Evolutionary conservation across 2,888 invertebrate genomes (phyloP), one percentile per base, ranked within the genome.

Genomic region (Acleris laterana): DNA sequence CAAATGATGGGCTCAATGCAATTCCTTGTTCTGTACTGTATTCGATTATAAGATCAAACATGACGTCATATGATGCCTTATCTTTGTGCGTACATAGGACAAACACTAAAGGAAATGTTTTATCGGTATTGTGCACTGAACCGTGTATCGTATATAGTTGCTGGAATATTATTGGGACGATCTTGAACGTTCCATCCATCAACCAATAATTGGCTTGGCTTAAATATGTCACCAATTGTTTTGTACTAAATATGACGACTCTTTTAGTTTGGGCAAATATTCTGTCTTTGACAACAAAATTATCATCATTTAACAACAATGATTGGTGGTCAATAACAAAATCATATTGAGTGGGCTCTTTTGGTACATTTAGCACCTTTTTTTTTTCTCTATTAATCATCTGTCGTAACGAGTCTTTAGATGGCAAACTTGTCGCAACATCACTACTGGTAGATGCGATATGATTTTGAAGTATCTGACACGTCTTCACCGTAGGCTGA

Each of bases 91-190:
- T 63, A 19, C 44, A 61, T 17, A 68, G 49, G 2, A 46, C 59
- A 59, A 68, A 65, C 51, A 65, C 6, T 25, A 68, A 46, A 19
- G 68, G 68, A 63, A 65, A 68, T 17, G 62, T 68, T 59, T 62
- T 68, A n/a, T 64, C 48, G n/a, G 9, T 51, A 57, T 63, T 59
- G 11, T 51, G 46, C 16, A 68, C 50, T 4, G 57, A n/a, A 42
- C 65, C 65, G 20, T 62, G 69, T 5, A 69, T 62, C 4, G 63
- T 57, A 52, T 70, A 70, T 38, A 70, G 19, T 58, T 68, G 68
- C 50, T 49, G 62, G 55, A 59, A 65, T 25, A 68, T 48, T 11
- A 16, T 22, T 13, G 63, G 67, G 1, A 64, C 67, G 16, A 69
- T 62, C n/a, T n/a, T n/a, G n/a, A n/a, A n/a, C n/a, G n/a, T n/a